phyloP scores from a whole-genome alignment of 2,113 vertebrate species.

The Colossoma macropomum region DNA sequence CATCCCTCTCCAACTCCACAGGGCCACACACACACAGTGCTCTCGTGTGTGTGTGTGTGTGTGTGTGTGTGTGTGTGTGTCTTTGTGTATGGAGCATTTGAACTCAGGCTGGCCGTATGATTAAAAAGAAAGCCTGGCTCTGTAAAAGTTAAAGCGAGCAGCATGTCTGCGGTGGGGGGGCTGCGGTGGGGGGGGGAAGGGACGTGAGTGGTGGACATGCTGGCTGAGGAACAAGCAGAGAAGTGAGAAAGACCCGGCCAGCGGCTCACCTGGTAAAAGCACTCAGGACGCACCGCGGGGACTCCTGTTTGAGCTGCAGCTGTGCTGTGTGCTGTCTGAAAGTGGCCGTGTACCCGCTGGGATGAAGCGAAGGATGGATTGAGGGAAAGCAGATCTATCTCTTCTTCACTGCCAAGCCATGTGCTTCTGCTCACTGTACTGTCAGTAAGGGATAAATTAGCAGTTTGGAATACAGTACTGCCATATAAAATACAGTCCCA shows the following conservation, averaged over 20 bases:
- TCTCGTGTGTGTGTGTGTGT: neutral
- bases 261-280: constrained; percentile 17
- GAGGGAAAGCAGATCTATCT: neutral
- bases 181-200: neutral
- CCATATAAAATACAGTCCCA: no score
- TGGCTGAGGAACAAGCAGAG: neutral
- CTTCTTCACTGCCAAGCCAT: neutral
- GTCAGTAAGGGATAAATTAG: neutral
- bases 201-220: neutral
- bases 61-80: constrained; percentile 18
- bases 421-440: neutral
- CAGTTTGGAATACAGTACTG: neutral
- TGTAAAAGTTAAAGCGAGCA: constrained; percentile 23
- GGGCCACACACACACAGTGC: constrained; percentile 18
- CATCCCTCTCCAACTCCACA: constrained; percentile 57
- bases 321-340: neutral
- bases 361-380: neutral
- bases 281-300: constrained; percentile 2
- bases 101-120: neutral
- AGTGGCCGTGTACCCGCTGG: constrained; percentile 1
- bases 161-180: neutral
- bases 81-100: neutral
- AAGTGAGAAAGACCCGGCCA: neutral
- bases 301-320: neutral
- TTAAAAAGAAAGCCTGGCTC: neutral